Evolutionary conservation across 2,888 invertebrate genomes (phyloP).

Genomic region (Drosophila lacicola): DNA sequence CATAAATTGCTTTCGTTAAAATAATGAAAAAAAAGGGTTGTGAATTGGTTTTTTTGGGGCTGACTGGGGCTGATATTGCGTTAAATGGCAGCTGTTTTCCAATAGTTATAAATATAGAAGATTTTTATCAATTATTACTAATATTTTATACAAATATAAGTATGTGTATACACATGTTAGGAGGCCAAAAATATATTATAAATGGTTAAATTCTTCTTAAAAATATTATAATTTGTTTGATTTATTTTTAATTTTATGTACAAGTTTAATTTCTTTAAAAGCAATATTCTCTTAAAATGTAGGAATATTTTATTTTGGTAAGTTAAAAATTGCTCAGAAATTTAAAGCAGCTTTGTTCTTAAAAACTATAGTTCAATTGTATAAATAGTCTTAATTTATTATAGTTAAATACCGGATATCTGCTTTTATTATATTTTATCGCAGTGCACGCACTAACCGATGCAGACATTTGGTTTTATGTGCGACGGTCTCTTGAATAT

Average conservation of each 20-base stretch:
- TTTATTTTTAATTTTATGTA: too few species aligned
- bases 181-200: too few species aligned
- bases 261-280: too few species aligned
- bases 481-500: constrained; percentile 4
- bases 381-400: background rate
- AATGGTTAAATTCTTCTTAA: too few species aligned
- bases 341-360: too few species aligned
- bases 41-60: constrained; percentile 36
- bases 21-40: constrained; percentile 58
- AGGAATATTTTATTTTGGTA: too few species aligned
- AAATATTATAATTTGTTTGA: too few species aligned
- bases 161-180: background rate
- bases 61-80: constrained; percentile 1
- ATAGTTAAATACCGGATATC: background rate
- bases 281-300: too few species aligned
- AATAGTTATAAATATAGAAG: constrained; percentile 2
- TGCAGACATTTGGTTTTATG: constrained; percentile 1
- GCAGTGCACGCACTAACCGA: constrained; percentile 8
- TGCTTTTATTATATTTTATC: constrained; percentile 6
- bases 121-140: constrained; percentile 4
- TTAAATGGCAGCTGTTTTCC: constrained; percentile 23
- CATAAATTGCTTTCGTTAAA: constrained; percentile 59
- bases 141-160: background rate
- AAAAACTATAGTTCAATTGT: too few species aligned
- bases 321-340: too few species aligned